Evolutionary conservation across 2,888 invertebrate species (phyloP).

Genomic region (Alentia gelatinosa): DNA sequence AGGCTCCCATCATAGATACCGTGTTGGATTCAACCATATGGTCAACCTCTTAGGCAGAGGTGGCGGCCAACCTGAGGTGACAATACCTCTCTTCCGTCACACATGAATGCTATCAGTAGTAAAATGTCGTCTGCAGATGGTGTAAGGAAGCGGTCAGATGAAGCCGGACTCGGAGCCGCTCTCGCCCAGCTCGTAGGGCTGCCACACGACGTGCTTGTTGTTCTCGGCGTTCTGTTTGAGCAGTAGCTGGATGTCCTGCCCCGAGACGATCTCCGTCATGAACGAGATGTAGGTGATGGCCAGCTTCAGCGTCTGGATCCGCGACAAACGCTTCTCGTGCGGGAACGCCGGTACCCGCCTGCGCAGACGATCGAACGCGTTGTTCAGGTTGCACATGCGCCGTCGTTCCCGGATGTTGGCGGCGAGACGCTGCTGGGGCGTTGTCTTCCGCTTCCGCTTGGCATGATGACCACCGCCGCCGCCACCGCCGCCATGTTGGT

Average conservation of each 20-base stretch:
- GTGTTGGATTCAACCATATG: too few species aligned
- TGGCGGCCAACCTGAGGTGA: too few species aligned
- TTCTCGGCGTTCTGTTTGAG: slow-evolving; percentile 33
- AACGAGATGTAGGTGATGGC: slow-evolving; percentile 98
- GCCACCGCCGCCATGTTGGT: not conserved
- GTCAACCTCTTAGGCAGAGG: too few species aligned
- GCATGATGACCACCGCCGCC: too few species aligned
- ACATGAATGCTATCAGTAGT: too few species aligned
- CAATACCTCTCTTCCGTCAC: too few species aligned
- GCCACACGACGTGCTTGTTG: slow-evolving; percentile 54
- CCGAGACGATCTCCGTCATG: slow-evolving; percentile 87
- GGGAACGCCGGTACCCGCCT: slow-evolving; percentile 63
- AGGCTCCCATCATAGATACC: too few species aligned
- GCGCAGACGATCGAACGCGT: slow-evolving; percentile 93
- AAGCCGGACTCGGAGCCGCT: slow-evolving; percentile 12
- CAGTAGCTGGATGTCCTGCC: slow-evolving; percentile 47
- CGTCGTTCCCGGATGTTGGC: slow-evolving; percentile 94
- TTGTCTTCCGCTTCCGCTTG: slow-evolving; percentile 65
- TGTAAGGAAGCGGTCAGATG: not conserved
- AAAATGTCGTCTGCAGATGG: too few species aligned
- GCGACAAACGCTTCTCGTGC: slow-evolving; percentile 65
- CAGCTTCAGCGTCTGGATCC: slow-evolving; percentile 90
- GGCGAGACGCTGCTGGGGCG: slow-evolving; percentile 84
- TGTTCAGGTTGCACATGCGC: slow-evolving; percentile 95
- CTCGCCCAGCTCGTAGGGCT: slow-evolving; percentile 53